Conservation (phyloP, 2,888 invertebrate genomes). For the Melanargia galathea region DNA sequence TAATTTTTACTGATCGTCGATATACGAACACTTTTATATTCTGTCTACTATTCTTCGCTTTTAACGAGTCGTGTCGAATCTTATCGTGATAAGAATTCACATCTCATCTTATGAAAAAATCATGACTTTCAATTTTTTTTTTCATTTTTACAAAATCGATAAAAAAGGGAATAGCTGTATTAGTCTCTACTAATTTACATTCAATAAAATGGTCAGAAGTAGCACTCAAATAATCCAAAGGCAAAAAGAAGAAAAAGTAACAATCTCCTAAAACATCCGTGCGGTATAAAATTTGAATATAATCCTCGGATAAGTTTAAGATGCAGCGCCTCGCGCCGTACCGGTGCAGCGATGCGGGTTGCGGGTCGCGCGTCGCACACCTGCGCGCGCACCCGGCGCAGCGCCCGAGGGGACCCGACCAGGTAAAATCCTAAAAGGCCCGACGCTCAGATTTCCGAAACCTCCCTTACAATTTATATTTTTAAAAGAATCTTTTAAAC, state of each 20-base stretch:
- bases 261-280: conserved; percentile 1
- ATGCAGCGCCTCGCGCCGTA: conserved; percentile 37
- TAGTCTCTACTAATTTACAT: not conserved
- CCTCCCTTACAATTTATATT: conserved; percentile 20
- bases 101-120: too few species aligned
- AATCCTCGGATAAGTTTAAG: conserved; percentile 29
- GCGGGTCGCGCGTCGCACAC: conserved; percentile 62
- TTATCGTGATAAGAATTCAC: too few species aligned
- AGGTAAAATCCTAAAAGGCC: conserved; percentile 75
- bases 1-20: too few species aligned
- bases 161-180: too few species aligned
- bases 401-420: conserved; percentile 61
- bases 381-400: conserved; percentile 77
- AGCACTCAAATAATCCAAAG: conserved; percentile 3
- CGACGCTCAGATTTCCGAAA: conserved; percentile 35
- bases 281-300: conserved; percentile 25
- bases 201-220: not conserved
- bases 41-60: too few species aligned
- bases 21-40: too few species aligned
- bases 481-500: conserved; percentile 34
- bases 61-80: too few species aligned
- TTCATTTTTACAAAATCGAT: too few species aligned
- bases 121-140: too few species aligned
- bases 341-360: conserved; percentile 33
- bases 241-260: not conserved